A percentile compares a stretch with the other conserved stretches of the same genome.
phyloP scores from a whole-genome alignment of 2,888 invertebrate species.

The Ypsolopha sequella region DNA sequence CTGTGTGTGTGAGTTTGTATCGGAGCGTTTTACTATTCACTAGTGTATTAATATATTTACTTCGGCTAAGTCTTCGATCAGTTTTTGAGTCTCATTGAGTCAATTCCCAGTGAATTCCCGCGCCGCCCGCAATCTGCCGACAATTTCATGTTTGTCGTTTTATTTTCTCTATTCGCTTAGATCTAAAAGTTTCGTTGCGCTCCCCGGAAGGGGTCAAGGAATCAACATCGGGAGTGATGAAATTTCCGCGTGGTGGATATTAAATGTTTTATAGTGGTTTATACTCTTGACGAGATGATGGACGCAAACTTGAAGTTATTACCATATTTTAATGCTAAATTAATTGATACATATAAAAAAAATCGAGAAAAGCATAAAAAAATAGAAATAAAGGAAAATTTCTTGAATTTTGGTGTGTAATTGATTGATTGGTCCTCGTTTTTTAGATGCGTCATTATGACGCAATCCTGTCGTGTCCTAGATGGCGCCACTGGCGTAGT shows the following conservation, averaged over 20 bases:
- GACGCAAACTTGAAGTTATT: conserved; percentile 64
- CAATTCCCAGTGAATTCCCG: conserved; percentile 6
- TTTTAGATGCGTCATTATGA: background rate
- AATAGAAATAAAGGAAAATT: conserved; percentile 66
- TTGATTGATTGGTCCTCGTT: conserved; percentile 63
- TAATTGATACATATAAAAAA: conserved; percentile 54
- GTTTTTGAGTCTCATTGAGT: conserved; percentile 1
- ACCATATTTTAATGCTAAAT: conserved; percentile 71
- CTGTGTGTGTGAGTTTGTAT: too few relatives aligned
- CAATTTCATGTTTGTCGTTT: conserved; percentile 61
- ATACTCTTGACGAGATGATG: conserved; percentile 45
- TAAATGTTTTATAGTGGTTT: conserved; percentile 38
- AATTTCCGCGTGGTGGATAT: conserved; percentile 38
- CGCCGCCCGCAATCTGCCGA: conserved; percentile 18
- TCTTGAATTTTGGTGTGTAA: conserved; percentile 64
- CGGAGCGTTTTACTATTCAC: too few relatives aligned
- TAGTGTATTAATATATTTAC: too few relatives aligned
- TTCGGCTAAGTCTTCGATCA: too few relatives aligned
- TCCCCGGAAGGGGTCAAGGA: conserved; percentile 18
- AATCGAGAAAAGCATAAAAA: conserved; percentile 51
- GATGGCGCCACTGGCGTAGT: conserved; percentile 14
- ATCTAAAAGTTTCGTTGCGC: conserved; percentile 38
- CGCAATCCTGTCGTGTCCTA: conserved; percentile 8
- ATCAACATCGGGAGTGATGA: conserved; percentile 32
- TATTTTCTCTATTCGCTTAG: conserved; percentile 54